These are phyloP conservation scores for Diplosoma virens DNA, from an alignment of 23 tunicate species.

Conservation along the genomic window DNA sequence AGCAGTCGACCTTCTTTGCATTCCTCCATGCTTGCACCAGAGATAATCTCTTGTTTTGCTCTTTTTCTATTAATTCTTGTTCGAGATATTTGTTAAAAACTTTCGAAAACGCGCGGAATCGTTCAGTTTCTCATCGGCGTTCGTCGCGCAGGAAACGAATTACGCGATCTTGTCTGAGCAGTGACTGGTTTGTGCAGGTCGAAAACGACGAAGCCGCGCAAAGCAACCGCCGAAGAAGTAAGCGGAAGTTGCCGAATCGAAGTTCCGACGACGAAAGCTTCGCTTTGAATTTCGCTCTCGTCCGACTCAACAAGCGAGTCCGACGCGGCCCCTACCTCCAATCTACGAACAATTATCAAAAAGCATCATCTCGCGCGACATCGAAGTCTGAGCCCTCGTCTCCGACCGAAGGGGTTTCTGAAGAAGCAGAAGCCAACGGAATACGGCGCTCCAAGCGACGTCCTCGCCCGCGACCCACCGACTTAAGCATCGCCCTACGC, in stretches of 20 bases:
- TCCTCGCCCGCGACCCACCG: conserved; percentile 32
- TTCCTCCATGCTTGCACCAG: no score
- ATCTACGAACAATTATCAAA: background rate
- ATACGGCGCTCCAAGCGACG: conserved; percentile 31
- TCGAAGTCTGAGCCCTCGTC: conserved; percentile 31
- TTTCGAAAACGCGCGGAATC: no score
- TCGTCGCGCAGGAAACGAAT: no score
- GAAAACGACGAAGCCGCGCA: conserved; percentile 37
- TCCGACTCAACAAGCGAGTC: conserved; percentile 29
- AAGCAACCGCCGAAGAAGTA: conserved; percentile 57
- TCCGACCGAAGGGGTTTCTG: conserved; percentile 8
- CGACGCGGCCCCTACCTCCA: conserved; percentile 55
- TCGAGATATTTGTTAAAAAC: no score
- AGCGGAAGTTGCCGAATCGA: conserved; percentile 55
- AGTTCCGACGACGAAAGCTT: conserved; percentile 27
- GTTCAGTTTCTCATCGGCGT: no score
- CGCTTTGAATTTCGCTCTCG: background rate
- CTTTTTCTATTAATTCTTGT: no score
- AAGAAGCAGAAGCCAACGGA: conserved; percentile 28
- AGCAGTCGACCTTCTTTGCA: no score
- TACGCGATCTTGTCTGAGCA: no score
- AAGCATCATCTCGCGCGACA: background rate
- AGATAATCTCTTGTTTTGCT: no score
- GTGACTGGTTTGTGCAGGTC: no score
- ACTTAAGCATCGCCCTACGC: conserved; percentile 50